Conservation (phyloP, 1,140 invertebrate species). For the Paraescarpia echinospica region DNA sequence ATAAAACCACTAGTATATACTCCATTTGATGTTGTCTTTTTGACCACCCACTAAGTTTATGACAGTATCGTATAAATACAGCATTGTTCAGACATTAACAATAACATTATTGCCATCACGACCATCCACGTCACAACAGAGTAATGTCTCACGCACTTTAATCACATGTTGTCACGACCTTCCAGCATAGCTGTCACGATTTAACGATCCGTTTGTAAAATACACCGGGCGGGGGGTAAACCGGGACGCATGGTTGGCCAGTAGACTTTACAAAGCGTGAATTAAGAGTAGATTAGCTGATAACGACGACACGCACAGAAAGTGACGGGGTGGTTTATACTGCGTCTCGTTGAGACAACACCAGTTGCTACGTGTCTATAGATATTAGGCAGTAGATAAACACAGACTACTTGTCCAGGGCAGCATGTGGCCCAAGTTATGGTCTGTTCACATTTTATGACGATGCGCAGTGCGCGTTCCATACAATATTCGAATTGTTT, state of each 20-base stretch:
- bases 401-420: neutral
- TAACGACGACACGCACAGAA: neutral
- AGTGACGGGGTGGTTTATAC: neutral
- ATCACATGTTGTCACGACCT: neutral
- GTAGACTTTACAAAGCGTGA: neutral
- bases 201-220: neutral
- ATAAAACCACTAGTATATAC: neutral
- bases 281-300: neutral
- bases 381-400: neutral
- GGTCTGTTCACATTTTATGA: neutral
- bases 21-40: neutral
- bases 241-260: neutral
- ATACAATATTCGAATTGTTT: neutral
- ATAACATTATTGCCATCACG: neutral
- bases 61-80: neutral
- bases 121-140: neutral
- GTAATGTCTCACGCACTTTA: neutral
- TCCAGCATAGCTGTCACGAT: neutral
- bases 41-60: neutral
- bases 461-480: neutral
- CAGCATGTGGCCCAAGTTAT: neutral
- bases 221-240: neutral
- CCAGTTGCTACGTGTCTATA: neutral
- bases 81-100: neutral
- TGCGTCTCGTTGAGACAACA: neutral